Evolutionary conservation across 2,888 invertebrate genomes (phyloP).

Genomic region (Tenthredo livida): DNA sequence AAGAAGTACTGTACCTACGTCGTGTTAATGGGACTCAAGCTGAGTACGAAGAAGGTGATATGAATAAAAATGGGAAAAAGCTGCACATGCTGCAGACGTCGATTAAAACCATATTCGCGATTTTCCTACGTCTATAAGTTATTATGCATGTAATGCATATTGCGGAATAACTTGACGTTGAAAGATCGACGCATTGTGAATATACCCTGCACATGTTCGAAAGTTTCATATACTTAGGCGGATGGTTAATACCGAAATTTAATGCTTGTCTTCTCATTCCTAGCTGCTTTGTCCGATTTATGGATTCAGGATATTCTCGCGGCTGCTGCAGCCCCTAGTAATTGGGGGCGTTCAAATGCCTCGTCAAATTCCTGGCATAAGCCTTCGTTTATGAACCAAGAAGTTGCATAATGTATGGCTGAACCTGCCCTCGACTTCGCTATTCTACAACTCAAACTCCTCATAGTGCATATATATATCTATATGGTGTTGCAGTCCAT

Average conservation of each 20-base stretch:
- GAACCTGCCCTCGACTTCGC: neutral
- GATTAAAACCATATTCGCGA: conserved; percentile 1
- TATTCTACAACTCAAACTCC: neutral
- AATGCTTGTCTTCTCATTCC: neutral
- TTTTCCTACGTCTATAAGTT: no score
- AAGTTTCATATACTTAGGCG: neutral
- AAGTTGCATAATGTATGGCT: conserved; percentile 75
- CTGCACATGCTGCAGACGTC: neutral
- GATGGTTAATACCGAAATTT: conserved; percentile 9
- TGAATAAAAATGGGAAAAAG: neutral
- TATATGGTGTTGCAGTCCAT: neutral
- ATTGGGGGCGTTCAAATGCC: conserved; percentile 59
- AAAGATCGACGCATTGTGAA: neutral
- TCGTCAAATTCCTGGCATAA: conserved; percentile 67
- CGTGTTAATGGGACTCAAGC: neutral
- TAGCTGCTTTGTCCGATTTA: conserved; percentile 21
- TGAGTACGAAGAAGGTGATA: neutral
- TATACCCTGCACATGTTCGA: neutral
- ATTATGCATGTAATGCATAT: neutral
- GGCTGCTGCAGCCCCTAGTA: neutral
- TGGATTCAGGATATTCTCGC: neutral
- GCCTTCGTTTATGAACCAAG: conserved; percentile 73
- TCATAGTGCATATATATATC: neutral
- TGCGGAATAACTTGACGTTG: conserved; percentile 2
- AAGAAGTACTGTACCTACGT: neutral